Conservation (phyloP, 1,140 invertebrate species). For the Pseudomyrmex cubaensis region DNA sequence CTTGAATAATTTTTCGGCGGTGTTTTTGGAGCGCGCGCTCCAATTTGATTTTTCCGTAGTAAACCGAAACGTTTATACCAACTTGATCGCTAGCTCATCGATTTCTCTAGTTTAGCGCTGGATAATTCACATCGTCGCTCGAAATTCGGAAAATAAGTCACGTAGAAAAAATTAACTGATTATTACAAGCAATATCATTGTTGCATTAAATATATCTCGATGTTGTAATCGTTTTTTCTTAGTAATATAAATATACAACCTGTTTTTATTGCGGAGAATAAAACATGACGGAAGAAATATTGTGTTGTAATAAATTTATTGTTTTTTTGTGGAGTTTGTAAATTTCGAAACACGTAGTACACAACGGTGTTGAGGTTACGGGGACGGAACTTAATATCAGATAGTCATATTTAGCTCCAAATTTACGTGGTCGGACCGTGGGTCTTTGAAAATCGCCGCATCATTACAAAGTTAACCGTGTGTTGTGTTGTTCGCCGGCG, state of each 20-base stretch:
- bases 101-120: not conserved
- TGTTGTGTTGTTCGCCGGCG: conserved; percentile 5
- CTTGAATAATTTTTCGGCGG: not conserved
- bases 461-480: conserved; percentile 35
- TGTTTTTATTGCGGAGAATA: not conserved
- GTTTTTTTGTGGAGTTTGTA: not conserved
- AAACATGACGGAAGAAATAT: not conserved
- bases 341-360: not conserved
- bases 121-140: too few relatives aligned
- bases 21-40: not conserved
- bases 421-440: conserved; percentile 2
- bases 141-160: too few relatives aligned
- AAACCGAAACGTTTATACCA: conserved; percentile 30
- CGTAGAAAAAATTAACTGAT: too few relatives aligned
- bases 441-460: conserved; percentile 36
- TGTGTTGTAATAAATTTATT: not conserved
- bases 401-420: conserved; percentile 40
- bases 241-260: not conserved
- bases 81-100: conserved; percentile 7
- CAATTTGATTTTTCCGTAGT: conserved; percentile 34
- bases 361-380: not conserved
- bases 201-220: not conserved
- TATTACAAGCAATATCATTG: not conserved
- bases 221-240: not conserved
- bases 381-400: not conserved